phyloP scores from a whole-genome alignment of 2,113 vertebrate species.

The Dromaius novaehollandiae region DNA sequence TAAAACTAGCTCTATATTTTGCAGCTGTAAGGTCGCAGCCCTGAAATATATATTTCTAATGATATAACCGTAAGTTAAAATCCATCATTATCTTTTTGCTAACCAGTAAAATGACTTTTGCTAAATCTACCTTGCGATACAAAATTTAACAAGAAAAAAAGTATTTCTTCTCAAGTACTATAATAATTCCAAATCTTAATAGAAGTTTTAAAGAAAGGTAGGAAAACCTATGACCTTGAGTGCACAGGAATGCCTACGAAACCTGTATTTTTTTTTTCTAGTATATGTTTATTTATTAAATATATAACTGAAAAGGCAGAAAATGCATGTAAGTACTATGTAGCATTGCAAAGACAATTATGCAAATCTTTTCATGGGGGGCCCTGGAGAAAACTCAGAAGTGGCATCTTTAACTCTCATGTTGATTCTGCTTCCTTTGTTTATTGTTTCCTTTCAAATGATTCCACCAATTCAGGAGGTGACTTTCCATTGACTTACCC shows the following conservation, averaged over 20 bases:
- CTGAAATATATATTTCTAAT: conserved; percentile 52
- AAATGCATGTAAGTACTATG: not conserved
- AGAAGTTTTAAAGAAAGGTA: not conserved
- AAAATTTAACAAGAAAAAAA: not conserved
- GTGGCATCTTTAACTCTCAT: not conserved
- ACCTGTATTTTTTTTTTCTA: not conserved
- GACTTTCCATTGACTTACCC: not conserved
- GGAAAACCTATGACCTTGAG: not conserved
- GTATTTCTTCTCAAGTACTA: not conserved
- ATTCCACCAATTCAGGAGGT: not conserved
- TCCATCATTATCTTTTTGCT: not conserved
- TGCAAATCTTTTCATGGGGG: not conserved
- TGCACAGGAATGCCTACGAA: not conserved
- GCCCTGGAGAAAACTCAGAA: not conserved
- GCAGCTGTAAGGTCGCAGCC: conserved; percentile 38
- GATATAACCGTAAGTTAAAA: conserved; percentile 43
- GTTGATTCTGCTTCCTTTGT: conserved; percentile 9
- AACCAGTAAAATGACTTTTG: not conserved
- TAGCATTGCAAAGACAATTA: not conserved
- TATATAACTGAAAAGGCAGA: not conserved
- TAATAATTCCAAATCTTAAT: not conserved
- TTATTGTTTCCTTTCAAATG: not conserved
- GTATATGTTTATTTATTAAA: not conserved
- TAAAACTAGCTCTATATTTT: conserved; percentile 62
- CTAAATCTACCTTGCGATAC: not conserved